phyloP scores from a whole-genome alignment of 2,797 vertebrate species.

The Amblyopsis hoosieri region DNA sequence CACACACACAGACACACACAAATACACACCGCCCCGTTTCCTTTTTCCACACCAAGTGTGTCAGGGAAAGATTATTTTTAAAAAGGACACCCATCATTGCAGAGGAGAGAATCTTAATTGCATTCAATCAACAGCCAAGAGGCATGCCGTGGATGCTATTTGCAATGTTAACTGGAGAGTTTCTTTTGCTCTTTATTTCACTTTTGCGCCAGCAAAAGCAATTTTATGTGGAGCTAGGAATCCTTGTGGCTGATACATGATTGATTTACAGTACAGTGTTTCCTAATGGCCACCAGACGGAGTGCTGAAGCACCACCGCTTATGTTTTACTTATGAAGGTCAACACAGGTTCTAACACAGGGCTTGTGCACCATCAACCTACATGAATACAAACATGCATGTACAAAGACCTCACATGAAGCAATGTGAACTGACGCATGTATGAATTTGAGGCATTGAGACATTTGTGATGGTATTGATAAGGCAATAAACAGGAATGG shows the following conservation, averaged over 20 bases:
- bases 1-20: slow-evolving; percentile 1
- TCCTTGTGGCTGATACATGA: slow-evolving; percentile 55
- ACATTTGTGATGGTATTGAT: slow-evolving; percentile 48
- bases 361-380: slow-evolving; percentile 39
- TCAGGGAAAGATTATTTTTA: slow-evolving; percentile 30
- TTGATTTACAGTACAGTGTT: slow-evolving; percentile 53
- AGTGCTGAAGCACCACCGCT: slow-evolving; percentile 21
- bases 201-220: slow-evolving; percentile 39
- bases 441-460: too few species aligned
- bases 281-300: slow-evolving; percentile 22
- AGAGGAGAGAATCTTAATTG: slow-evolving; percentile 69
- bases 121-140: slow-evolving; percentile 67
- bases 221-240: slow-evolving; percentile 29
- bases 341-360: slow-evolving; percentile 1
- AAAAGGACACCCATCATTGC: slow-evolving; percentile 50
- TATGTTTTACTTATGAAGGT: slow-evolving; percentile 61
- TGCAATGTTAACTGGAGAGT: slow-evolving; percentile 48
- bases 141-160: slow-evolving; percentile 52
- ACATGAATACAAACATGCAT: slow-evolving; percentile 53
- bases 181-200: background rate
- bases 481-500: too few species aligned
- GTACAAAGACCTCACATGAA: slow-evolving; percentile 73
- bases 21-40: background rate
- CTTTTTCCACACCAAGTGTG: slow-evolving; percentile 19
- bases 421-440: slow-evolving; percentile 39